Evolutionary conservation across 1,140 invertebrate genomes (phyloP).

Genomic region (Conus ventricosus): DNA sequence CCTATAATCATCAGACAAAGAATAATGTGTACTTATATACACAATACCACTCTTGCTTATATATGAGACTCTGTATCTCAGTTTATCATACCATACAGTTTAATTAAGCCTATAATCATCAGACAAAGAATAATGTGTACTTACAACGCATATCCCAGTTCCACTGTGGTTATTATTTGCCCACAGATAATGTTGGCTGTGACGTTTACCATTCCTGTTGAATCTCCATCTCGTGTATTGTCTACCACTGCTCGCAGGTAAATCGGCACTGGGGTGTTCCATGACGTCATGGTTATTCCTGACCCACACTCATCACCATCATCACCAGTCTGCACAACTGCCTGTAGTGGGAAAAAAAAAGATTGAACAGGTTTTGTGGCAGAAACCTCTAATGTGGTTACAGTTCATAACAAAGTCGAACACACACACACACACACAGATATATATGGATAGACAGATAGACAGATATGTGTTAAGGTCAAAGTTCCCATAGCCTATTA

Average conservation of each 20-base stretch:
- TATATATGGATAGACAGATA: neutral
- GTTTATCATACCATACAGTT: too few species aligned
- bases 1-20: too few species aligned
- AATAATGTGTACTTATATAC: too few species aligned
- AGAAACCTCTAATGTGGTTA: neutral
- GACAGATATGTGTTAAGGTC: too few species aligned
- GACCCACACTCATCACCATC: constrained; percentile 42
- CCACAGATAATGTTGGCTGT: constrained; percentile 40
- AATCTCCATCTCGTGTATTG: constrained; percentile 52
- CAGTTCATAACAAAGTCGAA: neutral
- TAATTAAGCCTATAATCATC: too few species aligned
- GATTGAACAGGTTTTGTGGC: neutral
- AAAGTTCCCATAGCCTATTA: too few species aligned
- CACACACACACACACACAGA: neutral
- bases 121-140: neutral
- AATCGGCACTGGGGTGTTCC: constrained; percentile 36
- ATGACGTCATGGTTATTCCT: constrained; percentile 38
- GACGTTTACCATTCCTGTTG: constrained; percentile 41
- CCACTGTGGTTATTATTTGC: neutral
- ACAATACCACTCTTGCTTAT: too few species aligned
- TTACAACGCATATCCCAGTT: constrained; percentile 46
- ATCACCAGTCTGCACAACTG: constrained; percentile 12
- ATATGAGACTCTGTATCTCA: too few species aligned
- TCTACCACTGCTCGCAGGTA: constrained; percentile 54
- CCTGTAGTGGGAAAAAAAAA: neutral